Percentiles rank a stretch among this genome's conserved stretches.
Evolutionary conservation across 2,113 vertebrate species (phyloP).

Genomic region (Oreamnos americanus): DNA sequence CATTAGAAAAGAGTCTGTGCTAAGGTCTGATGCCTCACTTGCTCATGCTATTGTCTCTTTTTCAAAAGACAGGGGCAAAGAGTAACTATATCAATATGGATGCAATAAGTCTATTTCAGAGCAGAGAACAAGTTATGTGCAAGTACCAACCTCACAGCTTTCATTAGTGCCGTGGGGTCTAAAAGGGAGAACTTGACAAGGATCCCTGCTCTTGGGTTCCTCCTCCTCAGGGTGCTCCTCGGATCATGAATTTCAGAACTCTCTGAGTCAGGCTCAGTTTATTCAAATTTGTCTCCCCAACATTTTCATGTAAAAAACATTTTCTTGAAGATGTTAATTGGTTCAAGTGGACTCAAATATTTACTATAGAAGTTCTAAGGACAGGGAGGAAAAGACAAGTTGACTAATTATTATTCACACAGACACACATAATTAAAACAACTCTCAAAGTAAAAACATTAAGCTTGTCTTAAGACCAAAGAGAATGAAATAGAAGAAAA

Average conservation of each 20-base stretch:
- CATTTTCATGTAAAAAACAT: neutral
- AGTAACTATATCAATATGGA: neutral
- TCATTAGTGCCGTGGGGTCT: neutral
- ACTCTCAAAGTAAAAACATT: neutral
- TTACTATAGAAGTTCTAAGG: neutral
- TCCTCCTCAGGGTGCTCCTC: neutral
- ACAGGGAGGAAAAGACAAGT: neutral
- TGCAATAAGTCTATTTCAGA: neutral
- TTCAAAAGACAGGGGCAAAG: neutral
- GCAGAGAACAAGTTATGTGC: neutral
- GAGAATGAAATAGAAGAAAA: neutral
- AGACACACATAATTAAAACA: neutral
- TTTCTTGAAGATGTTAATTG: neutral
- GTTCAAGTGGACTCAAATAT: neutral
- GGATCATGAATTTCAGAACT: neutral
- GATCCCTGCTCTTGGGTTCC: neutral
- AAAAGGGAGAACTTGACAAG: neutral
- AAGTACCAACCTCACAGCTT: neutral
- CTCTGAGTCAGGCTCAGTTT: neutral
- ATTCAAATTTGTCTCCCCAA: neutral
- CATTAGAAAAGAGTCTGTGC: neutral
- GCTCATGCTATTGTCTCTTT: neutral
- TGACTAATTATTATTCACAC: neutral
- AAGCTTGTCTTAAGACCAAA: neutral
- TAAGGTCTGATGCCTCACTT: neutral